Conservation (phyloP, 2,797 vertebrate genomes). For the Schizothorax lantsangensis region DNA sequence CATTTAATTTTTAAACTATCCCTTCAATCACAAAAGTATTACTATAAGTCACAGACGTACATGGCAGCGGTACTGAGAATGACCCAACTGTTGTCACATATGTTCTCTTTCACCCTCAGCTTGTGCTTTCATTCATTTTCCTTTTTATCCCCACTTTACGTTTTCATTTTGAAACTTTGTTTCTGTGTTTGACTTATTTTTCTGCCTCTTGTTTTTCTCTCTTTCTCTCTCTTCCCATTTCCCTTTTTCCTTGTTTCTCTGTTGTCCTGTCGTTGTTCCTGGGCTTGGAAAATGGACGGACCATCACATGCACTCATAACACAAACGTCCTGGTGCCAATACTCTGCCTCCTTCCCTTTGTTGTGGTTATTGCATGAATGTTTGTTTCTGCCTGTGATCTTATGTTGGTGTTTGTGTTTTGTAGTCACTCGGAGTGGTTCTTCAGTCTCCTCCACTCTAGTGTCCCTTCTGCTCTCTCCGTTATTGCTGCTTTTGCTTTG, state of each 20-base stretch:
- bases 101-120: conserved; percentile 12
- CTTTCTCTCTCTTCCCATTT: conserved; percentile 50
- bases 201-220: conserved; percentile 57
- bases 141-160: conserved; percentile 35
- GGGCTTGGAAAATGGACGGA: conserved; percentile 78
- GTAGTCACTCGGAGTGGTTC: conserved; percentile 89
- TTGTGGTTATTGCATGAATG: conserved; percentile 39
- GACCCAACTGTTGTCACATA: conserved; percentile 11
- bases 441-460: conserved; percentile 85
- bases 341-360: conserved; percentile 49
- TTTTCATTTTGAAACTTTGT: conserved; percentile 50
- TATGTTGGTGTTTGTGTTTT: conserved; percentile 61
- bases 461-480: conserved; percentile 49
- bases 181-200: conserved; percentile 60
- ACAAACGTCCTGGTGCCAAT: conserved; percentile 45
- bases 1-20: too few relatives aligned
- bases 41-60: neutral
- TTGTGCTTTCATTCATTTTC: conserved; percentile 32
- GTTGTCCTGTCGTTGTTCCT: conserved; percentile 66
- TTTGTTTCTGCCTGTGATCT: conserved; percentile 48
- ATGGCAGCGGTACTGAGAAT: conserved; percentile 12
- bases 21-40: too few relatives aligned
- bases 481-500: conserved; percentile 61
- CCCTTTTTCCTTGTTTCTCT: conserved; percentile 47
- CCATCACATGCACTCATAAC: conserved; percentile 70